phyloP scores from a whole-genome alignment of 2,888 invertebrate genomes.

The Capitulum mitella region DNA sequence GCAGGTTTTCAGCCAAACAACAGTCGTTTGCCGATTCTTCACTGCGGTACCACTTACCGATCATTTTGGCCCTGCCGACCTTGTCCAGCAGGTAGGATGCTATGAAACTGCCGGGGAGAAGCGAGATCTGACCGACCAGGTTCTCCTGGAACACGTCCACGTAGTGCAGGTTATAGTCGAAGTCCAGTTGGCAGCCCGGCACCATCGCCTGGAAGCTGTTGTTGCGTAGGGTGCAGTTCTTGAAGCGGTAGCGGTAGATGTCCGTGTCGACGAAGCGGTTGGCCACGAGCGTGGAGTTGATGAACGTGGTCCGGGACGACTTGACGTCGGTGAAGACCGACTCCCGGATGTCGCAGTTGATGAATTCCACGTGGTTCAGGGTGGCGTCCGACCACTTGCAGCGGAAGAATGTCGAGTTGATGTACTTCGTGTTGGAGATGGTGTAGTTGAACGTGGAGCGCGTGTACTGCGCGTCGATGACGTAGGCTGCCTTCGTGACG shows the following conservation, averaged over 20 bases:
- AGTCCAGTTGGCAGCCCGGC: conserved; percentile 46
- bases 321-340: conserved; percentile 63
- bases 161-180: conserved; percentile 55
- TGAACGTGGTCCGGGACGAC: conserved; percentile 59
- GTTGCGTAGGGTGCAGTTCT: conserved; percentile 53
- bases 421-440: conserved; percentile 58
- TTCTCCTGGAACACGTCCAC: conserved; percentile 49
- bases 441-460: conserved; percentile 31
- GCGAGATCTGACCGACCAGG: conserved; percentile 47
- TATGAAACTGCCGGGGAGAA: conserved; percentile 46
- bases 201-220: conserved; percentile 48
- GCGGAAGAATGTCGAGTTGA: conserved; percentile 50
- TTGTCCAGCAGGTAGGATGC: conserved; percentile 44
- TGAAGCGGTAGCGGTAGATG: conserved; percentile 49
- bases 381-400: conserved; percentile 49
- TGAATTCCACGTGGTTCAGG: conserved; percentile 63
- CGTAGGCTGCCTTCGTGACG: conserved; percentile 36
- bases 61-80: conserved; percentile 46
- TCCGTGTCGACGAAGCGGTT: conserved; percentile 64
- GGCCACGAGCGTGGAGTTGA: conserved; percentile 37
- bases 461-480: conserved; percentile 21
- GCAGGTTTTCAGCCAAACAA: too few species aligned
- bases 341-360: conserved; percentile 60
- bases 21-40: too few species aligned
- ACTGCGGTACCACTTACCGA: conserved; percentile 45